Evolutionary conservation across 2,113 vertebrate genomes (phyloP), one percentile per base, ranked within the genome.

Genomic region (Cyphomyrus discorhynchus): DNA sequence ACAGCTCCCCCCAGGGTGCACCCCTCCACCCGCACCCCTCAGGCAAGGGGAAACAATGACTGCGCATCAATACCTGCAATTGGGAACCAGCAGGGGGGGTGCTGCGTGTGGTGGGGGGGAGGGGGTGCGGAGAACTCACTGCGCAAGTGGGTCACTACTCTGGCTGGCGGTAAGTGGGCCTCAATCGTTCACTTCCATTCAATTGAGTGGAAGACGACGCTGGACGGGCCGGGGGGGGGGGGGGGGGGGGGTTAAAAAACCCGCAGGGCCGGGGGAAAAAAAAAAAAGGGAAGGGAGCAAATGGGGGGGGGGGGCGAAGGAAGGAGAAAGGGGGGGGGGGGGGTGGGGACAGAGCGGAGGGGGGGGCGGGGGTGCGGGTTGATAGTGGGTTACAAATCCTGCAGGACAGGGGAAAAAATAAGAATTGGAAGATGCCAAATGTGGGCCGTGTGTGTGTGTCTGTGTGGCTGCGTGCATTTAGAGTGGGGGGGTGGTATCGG

Each of bases 161-260:
- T 90, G 93, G 92, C 92, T 94, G 92, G 93, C 94, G 86, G 92
- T 92, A 92, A 96, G 95, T 93, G 92, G 93, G 91, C 88, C 53
- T 62, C 92, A 90, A 94, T 93, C 93, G 92, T 94, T 95, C 94
- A 93, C 95, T 94, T 95, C 95, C 94, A 95, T 95, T 94, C 92
- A 92, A 91, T 94, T 58, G 46, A 92, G 93, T 90, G 94, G 92
- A 92, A 91, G 91, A 91, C 86, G 10, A 8, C 7, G 4, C 46
- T 0, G 83, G 87, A 90, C 92, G 89, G 84, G 53, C 85, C 77
- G 92, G 47, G 47, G 9, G 47, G 9, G 46, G 45, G 45, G 89
- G 93, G 90, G 35, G 92, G 89, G 53, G 92, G 90, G n/a, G n/a
- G 94, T 95, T 94, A 94, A 80, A 15, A 89, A 91, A 62, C 91